These are phyloP conservation scores for Taeniopygia guttata DNA, from an alignment of 2,797 vertebrate species.

Conservation along the genomic window DNA sequence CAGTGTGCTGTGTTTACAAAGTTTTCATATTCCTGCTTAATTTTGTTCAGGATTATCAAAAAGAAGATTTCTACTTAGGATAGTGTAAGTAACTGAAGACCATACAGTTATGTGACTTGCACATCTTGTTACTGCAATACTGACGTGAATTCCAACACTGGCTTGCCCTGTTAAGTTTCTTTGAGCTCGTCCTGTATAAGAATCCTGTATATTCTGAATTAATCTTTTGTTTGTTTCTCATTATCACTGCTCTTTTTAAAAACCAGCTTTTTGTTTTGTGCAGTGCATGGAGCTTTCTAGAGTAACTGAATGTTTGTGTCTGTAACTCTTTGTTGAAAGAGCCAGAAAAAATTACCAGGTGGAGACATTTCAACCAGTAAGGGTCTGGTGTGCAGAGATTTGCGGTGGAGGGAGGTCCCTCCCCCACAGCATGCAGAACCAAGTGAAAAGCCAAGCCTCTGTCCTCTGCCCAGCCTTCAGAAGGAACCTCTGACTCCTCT, in stretches of 20 bases:
- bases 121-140: not conserved
- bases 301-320: not conserved
- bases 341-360: not conserved
- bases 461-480: not conserved
- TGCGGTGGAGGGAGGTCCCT: not conserved
- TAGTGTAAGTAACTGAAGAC: not conserved
- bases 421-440: not conserved
- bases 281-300: not conserved
- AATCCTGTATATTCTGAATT: not conserved
- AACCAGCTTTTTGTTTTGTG: conserved; percentile 4
- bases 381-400: not conserved
- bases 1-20: not conserved
- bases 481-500: not conserved
- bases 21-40: not conserved
- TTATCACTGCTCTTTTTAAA: not conserved
- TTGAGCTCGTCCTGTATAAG: not conserved
- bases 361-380: not conserved
- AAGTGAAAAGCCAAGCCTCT: not conserved
- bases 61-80: not conserved
- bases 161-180: not conserved
- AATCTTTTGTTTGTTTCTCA: not conserved
- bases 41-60: not conserved
- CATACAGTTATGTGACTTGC: not conserved
- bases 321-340: not conserved
- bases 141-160: not conserved